phyloP scores from a whole-genome alignment of 1,140 invertebrate species.

The Brachionus angularis region DNA sequence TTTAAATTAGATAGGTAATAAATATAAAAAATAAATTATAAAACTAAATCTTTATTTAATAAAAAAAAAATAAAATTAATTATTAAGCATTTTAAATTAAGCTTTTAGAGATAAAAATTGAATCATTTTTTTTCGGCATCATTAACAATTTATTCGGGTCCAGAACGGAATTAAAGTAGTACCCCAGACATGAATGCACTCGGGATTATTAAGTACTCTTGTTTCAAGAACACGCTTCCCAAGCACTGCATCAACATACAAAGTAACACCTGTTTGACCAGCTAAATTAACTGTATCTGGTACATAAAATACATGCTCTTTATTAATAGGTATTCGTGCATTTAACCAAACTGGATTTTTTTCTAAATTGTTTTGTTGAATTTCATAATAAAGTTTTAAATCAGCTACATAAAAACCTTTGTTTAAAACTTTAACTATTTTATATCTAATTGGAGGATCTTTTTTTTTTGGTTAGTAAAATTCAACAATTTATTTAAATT shows the following conservation, averaged over 20 bases:
- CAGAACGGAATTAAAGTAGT: constrained; percentile 31
- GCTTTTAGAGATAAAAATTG: not conserved
- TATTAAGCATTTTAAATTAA: constrained; percentile 7
- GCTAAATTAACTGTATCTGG: constrained; percentile 15
- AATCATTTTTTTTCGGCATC: not conserved
- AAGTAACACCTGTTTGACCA: not conserved
- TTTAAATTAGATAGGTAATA: not conserved
- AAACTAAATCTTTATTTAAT: too few relatives aligned
- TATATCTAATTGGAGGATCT: constrained; percentile 11
- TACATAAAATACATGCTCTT: constrained; percentile 30
- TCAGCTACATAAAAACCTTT: constrained; percentile 41
- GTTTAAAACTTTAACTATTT: constrained; percentile 33
- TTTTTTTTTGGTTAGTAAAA: too few relatives aligned
- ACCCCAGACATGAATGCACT: constrained; percentile 40
- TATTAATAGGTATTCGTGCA: not conserved
- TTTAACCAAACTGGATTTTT: constrained; percentile 7
- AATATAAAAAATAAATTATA: not conserved
- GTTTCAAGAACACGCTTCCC: constrained; percentile 3
- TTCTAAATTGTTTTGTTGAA: not conserved
- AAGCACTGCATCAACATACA: constrained; percentile 4
- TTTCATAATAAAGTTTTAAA: constrained; percentile 8
- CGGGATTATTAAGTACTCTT: not conserved
- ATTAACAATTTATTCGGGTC: constrained; percentile 38
- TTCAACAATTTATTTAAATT: constrained; percentile 1
- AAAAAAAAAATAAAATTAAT: constrained; percentile 11